phyloP scores from a whole-genome alignment of 2,797 vertebrate genomes.

The Oreochromis grahami region DNA sequence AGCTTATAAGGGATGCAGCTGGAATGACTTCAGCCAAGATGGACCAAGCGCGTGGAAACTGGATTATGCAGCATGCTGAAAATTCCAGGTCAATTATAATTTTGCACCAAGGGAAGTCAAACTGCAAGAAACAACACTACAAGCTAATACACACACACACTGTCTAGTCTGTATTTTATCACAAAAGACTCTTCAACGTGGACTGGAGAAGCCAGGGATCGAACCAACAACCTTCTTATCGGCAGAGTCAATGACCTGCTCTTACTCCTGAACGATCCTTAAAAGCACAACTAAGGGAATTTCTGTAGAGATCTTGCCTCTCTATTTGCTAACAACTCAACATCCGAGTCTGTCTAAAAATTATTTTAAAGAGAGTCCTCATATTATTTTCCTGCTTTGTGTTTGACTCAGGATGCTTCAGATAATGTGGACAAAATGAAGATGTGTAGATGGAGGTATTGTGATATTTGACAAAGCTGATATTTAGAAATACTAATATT shows the following conservation, averaged over 20 bases:
- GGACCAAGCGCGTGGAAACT: background rate
- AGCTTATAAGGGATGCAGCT: background rate
- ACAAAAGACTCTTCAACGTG: background rate
- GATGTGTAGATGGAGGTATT: too few species aligned
- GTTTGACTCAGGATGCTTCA: too few species aligned
- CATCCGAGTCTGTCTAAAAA: background rate
- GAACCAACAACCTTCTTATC: background rate
- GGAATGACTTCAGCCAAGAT: background rate
- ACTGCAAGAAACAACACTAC: background rate
- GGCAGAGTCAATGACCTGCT: accelerated
- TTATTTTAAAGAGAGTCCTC: background rate
- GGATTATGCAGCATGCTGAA: background rate
- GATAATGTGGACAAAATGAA: too few species aligned
- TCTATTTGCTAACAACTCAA: background rate
- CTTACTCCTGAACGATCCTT: background rate
- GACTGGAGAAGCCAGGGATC: background rate
- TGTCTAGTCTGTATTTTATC: background rate
- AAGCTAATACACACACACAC: background rate
- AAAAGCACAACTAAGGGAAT: background rate
- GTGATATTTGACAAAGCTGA: too few species aligned
- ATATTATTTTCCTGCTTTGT: background rate
- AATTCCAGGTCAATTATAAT: accelerated
- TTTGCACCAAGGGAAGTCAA: background rate
- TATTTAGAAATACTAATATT: too few species aligned
- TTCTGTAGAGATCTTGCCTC: background rate